A percentile compares a stretch with the other conserved stretches of the same genome.
phyloP scores from a whole-genome alignment of 2,797 vertebrate species.

The Vultur gryphus region DNA sequence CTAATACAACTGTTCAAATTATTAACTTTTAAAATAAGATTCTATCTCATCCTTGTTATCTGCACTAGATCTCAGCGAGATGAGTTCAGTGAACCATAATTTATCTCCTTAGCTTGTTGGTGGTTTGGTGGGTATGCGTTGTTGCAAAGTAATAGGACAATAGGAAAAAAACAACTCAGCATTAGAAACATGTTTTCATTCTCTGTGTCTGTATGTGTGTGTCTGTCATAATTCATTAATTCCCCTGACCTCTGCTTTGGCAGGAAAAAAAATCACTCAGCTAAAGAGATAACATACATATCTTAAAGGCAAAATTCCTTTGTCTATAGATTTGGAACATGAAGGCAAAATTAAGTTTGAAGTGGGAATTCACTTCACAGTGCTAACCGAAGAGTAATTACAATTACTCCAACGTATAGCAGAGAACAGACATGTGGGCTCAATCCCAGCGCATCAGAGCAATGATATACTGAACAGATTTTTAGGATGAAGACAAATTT shows the following conservation, averaged over 20 bases:
- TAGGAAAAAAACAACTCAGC: neutral
- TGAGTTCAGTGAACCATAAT: neutral
- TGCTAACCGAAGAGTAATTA: neutral
- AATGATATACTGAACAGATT: neutral
- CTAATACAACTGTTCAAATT: neutral
- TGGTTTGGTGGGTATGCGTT: neutral
- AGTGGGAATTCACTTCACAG: neutral
- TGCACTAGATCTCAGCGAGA: neutral
- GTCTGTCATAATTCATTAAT: conserved; percentile 35
- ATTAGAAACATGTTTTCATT: conserved; percentile 11
- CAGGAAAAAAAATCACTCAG: neutral
- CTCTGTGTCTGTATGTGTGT: neutral
- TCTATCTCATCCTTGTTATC: neutral
- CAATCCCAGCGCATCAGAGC: neutral
- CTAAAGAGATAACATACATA: neutral
- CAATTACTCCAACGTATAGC: neutral
- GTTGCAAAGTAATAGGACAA: neutral
- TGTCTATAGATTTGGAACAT: neutral
- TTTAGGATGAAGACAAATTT: neutral
- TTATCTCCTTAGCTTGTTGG: neutral
- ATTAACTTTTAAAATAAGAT: neutral
- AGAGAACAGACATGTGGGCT: neutral
- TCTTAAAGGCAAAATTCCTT: conserved; percentile 28
- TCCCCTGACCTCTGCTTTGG: neutral
- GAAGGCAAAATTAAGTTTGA: neutral